Evolutionary conservation across 2,888 invertebrate genomes (phyloP), one percentile per base, ranked within the genome.

Genomic region (Troides helena): DNA sequence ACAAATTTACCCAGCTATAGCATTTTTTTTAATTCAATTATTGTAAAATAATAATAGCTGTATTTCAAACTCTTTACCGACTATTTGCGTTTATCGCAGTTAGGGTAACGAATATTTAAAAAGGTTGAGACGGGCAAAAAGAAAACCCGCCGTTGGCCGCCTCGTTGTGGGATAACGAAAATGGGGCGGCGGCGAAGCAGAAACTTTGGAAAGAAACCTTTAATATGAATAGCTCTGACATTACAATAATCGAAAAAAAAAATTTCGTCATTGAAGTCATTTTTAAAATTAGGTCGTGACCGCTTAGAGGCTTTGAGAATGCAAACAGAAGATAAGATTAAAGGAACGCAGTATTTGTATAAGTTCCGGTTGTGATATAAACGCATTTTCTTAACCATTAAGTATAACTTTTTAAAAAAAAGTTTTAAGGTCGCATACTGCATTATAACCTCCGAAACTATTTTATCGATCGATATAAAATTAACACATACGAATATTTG

Each of bases 241-340:
- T 70, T 56, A 58, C 39, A 53, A 66, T 70, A 70, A 70, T 66
- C 62, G 62, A 36, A 69, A 65, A 3, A 21, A 68, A 69, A 65
- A 62, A 56, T 57, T 23, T 58, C 60, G 60, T 60, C 64, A 65
- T 69, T 69, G 23, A 69, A 69, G 56, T 46, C 62, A 57, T 39
- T 66, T 50, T 36, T 21, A 58, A 30, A 67, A 67, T 57, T 60
- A 17, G 66, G 60, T 66, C 30, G 50, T 30, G 60, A 56, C 53
- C 57, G 57, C 39, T 57, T 61, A 43, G 62, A 57, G 36, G 10
- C 46, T 58, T 65, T 65, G 58, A 17, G 2, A 39, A 21, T 10
- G 17, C 50, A 30, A 50, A 60, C 30, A 30, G 14, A 46, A 6
- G 30, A 46, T 50, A 66, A 57, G 21, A 39, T 39, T 30, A 30